A percentile compares a stretch with the other conserved stretches of the same genome.
Conservation (phyloP, 2,113 vertebrate species). For the Podocnemis expansa region DNA sequence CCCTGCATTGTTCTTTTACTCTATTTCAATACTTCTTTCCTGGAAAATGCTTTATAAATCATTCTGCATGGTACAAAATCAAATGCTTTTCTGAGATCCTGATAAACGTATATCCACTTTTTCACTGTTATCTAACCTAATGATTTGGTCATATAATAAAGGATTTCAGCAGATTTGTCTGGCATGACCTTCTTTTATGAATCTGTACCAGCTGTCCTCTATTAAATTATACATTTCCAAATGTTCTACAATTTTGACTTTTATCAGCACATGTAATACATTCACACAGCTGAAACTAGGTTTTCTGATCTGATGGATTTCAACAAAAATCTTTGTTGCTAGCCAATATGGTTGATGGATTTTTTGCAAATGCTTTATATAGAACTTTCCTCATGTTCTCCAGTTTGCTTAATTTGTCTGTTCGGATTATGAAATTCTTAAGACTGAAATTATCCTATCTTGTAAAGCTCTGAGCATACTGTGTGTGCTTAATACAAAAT, state of each 20-base stretch:
- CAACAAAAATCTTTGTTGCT: slow-evolving; percentile 4
- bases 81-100: slow-evolving; percentile 69
- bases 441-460: background rate
- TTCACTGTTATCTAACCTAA: slow-evolving; percentile 73
- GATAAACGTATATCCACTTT: slow-evolving; percentile 68
- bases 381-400: background rate
- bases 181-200: slow-evolving; percentile 77
- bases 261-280: slow-evolving; percentile 62
- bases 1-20: slow-evolving; percentile 43
- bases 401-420: background rate
- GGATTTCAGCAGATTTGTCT: slow-evolving; percentile 77
- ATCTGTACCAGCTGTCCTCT: slow-evolving; percentile 71
- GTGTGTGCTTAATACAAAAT: background rate
- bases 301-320: slow-evolving; percentile 44
- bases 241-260: slow-evolving; percentile 71
- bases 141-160: slow-evolving; percentile 74
- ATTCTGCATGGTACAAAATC: slow-evolving; percentile 66
- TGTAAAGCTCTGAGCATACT: background rate
- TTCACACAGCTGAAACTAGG: slow-evolving; percentile 48
- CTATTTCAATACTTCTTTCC: slow-evolving; percentile 50
- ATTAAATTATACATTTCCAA: slow-evolving; percentile 76
- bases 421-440: background rate
- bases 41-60: slow-evolving; percentile 63
- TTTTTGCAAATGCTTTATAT: background rate
- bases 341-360: background rate